Evolutionary conservation across 2,888 invertebrate species (phyloP).

Genomic region (Seira sanloemensis): DNA sequence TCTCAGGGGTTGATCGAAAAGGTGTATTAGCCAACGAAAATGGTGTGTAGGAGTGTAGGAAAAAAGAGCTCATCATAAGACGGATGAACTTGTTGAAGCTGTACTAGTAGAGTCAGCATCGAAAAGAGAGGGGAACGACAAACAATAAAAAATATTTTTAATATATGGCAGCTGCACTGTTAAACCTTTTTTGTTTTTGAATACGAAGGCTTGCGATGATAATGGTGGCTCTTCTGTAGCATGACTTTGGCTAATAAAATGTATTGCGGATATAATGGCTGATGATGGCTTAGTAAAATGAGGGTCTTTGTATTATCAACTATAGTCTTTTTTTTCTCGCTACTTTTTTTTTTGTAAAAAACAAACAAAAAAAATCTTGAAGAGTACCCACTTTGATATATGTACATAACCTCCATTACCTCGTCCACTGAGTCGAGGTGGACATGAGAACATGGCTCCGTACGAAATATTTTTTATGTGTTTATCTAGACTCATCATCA

Average conservation of each 20-base stretch:
- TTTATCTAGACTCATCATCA: slow-evolving; percentile 43
- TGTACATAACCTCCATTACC: background rate
- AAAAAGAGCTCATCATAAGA: too few species aligned
- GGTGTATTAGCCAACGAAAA: background rate
- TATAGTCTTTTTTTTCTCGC: too few species aligned
- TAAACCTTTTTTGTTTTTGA: too few species aligned
- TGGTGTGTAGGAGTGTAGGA: background rate
- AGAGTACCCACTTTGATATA: too few species aligned
- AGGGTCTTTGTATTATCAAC: too few species aligned
- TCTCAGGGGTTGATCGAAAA: background rate
- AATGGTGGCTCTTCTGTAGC: background rate
- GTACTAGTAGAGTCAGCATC: background rate
- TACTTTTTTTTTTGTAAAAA: too few species aligned
- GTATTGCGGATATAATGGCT: too few species aligned
- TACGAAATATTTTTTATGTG: background rate
- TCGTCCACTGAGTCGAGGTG: background rate
- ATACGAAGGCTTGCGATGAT: background rate
- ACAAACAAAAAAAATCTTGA: too few species aligned
- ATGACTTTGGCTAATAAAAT: background rate
- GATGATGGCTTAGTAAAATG: too few species aligned
- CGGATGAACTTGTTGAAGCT: background rate
- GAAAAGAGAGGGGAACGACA: background rate
- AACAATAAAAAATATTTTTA: background rate
- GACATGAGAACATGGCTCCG: background rate
- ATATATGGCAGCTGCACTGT: background rate